Evolutionary conservation across 2,888 invertebrate species (phyloP), one percentile per base, ranked within the genome.

Genomic region (Gasteruption jaculator): DNA sequence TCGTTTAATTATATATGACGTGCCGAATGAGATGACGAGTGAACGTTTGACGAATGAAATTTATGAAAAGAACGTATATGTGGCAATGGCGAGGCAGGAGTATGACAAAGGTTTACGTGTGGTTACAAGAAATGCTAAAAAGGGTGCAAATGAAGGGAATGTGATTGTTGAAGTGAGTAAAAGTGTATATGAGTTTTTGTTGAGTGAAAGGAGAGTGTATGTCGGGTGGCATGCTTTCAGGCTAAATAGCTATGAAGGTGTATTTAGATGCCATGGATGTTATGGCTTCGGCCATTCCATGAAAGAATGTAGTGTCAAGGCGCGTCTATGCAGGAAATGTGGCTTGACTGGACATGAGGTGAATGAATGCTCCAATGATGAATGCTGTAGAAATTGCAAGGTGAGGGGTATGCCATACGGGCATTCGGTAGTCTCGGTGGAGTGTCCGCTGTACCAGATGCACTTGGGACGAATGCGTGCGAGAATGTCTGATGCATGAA

Each of bases 271-370:
- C 27, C 27, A 15, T 8, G 27, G 11, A 15, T 46, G 46, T 14
- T 31, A 35, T 18, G 35, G 21, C 2, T 42, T 39, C 31, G 43
- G 43, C 5, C 46, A 43, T 18, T 25, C 32, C 8, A 19, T 14
- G 5, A 12, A 27, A n/a, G 40, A 31, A 2, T 46, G 46, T 30
- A 29, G n/a, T 10, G 20, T 30, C 12, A 18, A 19, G 2, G 35
- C 18, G 20, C 26, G 33, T 12, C 8, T 19, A 18, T 46, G 43
- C 18, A 12, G 7, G 18, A 29, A 12, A 21, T 46, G 46, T 35
- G 20, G 34, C 12, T 5, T 29, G 25, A 6, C 22, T 6, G 45
- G 31, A 6, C 38, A 41, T 10, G 11, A n/a, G 8, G 18, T 16
- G 18, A 22, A n/a, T 10, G 22, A 21, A 1, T 42, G 42, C 31